Percentiles rank a stretch among this genome's conserved stretches.
phyloP scores from a whole-genome alignment of 2,888 invertebrate species.

The Drosophila testacea region DNA sequence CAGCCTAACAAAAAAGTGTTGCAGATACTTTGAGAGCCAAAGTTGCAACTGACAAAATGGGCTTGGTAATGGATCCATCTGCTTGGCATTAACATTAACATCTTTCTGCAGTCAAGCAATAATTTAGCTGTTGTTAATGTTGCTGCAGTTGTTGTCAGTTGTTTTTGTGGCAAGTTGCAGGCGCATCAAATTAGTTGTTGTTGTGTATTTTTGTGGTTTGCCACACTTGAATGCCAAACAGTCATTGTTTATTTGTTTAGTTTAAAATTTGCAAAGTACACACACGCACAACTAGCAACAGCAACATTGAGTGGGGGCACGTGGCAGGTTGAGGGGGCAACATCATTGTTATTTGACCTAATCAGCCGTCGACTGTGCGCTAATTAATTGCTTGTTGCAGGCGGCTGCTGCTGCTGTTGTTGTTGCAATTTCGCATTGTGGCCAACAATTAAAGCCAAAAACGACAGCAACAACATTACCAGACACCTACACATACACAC shows the following conservation, averaged over 20 bases:
- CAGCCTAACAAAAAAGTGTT: constrained; percentile 2
- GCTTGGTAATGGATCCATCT: constrained; percentile 21
- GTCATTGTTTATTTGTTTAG: constrained; percentile 56
- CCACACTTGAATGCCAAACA: constrained; percentile 28
- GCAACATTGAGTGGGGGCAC: neutral
- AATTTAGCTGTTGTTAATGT: constrained; percentile 8
- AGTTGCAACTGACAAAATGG: constrained; percentile 14
- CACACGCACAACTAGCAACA: neutral
- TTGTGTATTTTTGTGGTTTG: constrained; percentile 44
- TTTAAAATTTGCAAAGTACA: constrained; percentile 45
- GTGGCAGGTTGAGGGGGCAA: neutral
- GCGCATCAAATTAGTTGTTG: constrained; percentile 7
- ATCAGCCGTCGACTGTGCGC: constrained; percentile 59
- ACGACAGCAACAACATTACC: neutral
- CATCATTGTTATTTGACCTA: constrained; percentile 60
- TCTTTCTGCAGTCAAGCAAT: neutral
- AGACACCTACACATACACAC: constrained; percentile 5
- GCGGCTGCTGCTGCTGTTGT: constrained; percentile 10
- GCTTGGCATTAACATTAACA: constrained; percentile 1
- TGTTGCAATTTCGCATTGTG: constrained; percentile 38
- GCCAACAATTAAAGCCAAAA: constrained; percentile 53
- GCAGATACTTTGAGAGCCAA: constrained; percentile 10
- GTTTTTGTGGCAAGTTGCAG: constrained; percentile 3
- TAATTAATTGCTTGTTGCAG: constrained; percentile 64
- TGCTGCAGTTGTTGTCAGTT: constrained; percentile 8